Percentiles rank a stretch among this genome's conserved stretches.
phyloP scores from a whole-genome alignment of 1,140 invertebrate species.

The Anoplophora glabripennis region DNA sequence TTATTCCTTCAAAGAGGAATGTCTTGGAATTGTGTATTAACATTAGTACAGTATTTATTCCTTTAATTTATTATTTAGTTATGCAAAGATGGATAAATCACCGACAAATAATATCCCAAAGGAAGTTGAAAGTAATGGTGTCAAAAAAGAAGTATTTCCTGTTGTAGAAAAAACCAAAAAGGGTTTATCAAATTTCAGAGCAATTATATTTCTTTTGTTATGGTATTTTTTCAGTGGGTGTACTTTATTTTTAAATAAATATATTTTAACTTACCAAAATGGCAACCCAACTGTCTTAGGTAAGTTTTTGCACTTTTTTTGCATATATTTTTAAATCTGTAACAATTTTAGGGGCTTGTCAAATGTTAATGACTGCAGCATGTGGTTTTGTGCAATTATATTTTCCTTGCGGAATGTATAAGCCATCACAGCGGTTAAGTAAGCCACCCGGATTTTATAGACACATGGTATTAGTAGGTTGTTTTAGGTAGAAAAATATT shows the following conservation, averaged over 20 bases:
- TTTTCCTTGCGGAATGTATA: constrained; percentile 72
- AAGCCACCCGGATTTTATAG: constrained; percentile 71
- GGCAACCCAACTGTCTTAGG: constrained; percentile 79
- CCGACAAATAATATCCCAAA: not conserved
- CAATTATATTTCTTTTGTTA: constrained; percentile 65
- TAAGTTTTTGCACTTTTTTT: constrained; percentile 47
- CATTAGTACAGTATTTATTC: not conserved
- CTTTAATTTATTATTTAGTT: not conserved
- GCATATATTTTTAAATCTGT: constrained; percentile 9
- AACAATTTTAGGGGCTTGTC: constrained; percentile 58
- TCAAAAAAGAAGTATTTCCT: constrained; percentile 21
- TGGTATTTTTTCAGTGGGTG: constrained; percentile 80
- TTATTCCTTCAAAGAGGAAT: not conserved
- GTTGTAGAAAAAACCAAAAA: constrained; percentile 25
- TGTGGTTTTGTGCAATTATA: constrained; percentile 78
- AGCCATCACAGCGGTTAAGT: constrained; percentile 58
- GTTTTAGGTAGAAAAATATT: constrained; percentile 59
- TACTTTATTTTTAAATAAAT: constrained; percentile 82
- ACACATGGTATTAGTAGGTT: constrained; percentile 75
- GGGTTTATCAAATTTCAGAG: constrained; percentile 62
- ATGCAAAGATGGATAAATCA: constrained; percentile 15
- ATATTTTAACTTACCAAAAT: constrained; percentile 73
- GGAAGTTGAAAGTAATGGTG: constrained; percentile 15
- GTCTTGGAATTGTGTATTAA: not conserved
- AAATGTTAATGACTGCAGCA: constrained; percentile 75